Percentiles rank a stretch among this genome's conserved stretches.
These are phyloP conservation scores for Acronicta aceris DNA, from an alignment of 2,888 invertebrate genomes.

Conservation along the genomic window DNA sequence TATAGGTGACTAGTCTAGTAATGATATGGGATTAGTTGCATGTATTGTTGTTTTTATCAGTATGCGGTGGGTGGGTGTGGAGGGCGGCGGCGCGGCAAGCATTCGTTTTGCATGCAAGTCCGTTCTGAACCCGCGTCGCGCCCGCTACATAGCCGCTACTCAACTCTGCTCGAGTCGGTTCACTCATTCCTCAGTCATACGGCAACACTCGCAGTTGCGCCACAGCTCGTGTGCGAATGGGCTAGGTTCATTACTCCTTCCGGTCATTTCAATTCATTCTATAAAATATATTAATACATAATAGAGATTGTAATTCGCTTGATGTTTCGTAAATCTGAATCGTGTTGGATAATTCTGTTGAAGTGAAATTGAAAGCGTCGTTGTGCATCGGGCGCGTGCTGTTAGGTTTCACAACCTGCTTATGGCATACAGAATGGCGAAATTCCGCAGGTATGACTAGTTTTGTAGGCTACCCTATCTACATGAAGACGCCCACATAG, in stretches of 20 bases:
- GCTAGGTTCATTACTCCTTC: constrained; percentile 46
- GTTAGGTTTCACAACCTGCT: constrained; percentile 62
- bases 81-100: constrained; percentile 54
- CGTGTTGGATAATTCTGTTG: constrained; percentile 42
- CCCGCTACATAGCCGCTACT: constrained; percentile 61
- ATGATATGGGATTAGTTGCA: constrained; percentile 62
- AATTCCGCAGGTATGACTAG: constrained; percentile 79
- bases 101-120: constrained; percentile 77
- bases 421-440: constrained; percentile 78
- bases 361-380: constrained; percentile 52
- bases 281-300: constrained; percentile 14
- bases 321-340: constrained; percentile 30
- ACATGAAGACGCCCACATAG: constrained; percentile 39
- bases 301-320: constrained; percentile 28
- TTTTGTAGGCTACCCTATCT: constrained; percentile 28
- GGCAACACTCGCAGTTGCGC: constrained; percentile 85
- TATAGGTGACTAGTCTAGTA: constrained; percentile 4
- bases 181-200: constrained; percentile 82
- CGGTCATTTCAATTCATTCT: constrained; percentile 41
- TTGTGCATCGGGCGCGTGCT: constrained; percentile 59
- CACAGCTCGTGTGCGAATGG: constrained; percentile 70
- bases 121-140: constrained; percentile 66
- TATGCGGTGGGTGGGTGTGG: constrained; percentile 61
- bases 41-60: constrained; percentile 64
- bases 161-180: constrained; percentile 59